These are phyloP conservation scores for Geopemphigus sp. DNA, from an alignment of 1,140 invertebrate genomes.

Conservation along the genomic window DNA sequence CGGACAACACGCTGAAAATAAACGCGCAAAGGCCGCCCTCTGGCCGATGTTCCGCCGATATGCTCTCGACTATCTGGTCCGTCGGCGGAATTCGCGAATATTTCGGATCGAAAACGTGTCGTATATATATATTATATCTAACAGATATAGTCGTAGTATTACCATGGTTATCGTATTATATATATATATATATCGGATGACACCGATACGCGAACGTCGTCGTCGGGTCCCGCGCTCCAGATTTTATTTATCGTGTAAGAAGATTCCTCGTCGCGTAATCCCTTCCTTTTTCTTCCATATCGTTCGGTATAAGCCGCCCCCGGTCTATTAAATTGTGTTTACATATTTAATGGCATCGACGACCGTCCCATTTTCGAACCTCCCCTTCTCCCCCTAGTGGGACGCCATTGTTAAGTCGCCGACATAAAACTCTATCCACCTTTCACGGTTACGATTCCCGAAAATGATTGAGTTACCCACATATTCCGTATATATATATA, in stretches of 20 bases:
- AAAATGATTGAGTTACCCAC: too few relatives aligned
- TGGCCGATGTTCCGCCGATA: too few relatives aligned
- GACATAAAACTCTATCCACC: not conserved
- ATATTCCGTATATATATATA: too few relatives aligned
- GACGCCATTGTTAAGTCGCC: not conserved
- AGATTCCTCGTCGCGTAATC: not conserved
- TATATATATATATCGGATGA: too few relatives aligned
- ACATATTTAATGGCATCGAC: not conserved
- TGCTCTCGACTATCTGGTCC: too few relatives aligned
- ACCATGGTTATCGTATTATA: not conserved
- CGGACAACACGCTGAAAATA: too few relatives aligned
- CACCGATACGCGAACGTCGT: not conserved
- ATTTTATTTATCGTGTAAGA: not conserved
- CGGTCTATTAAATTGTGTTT: not conserved
- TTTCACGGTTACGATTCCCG: not conserved
- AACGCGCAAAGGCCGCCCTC: too few relatives aligned
- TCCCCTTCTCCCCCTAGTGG: not conserved
- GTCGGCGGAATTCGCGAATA: too few relatives aligned
- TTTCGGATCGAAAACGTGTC: too few relatives aligned
- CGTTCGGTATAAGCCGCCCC: not conserved
- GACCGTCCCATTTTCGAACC: not conserved
- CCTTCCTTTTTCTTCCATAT: not conserved
- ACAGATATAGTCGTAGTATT: not conserved
- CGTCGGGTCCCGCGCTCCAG: not conserved
- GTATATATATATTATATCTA: not conserved